Conservation (phyloP, 2,113 vertebrate species). For the Anthoscopus minutus region DNA sequence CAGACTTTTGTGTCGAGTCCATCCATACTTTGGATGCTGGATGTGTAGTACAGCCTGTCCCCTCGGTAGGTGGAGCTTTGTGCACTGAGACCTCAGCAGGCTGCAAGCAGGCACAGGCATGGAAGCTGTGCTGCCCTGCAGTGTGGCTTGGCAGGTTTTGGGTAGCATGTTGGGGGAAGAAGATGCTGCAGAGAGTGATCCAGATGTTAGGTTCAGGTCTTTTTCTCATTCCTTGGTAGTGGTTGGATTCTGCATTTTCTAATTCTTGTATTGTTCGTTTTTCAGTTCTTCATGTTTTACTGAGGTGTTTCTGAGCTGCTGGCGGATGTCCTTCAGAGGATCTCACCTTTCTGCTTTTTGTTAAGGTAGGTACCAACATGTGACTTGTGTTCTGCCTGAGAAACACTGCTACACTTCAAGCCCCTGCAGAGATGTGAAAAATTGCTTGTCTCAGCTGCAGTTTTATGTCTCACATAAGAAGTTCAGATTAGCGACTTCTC, state of each 20-base stretch:
- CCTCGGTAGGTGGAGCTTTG: constrained; percentile 9
- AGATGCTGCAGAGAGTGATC: not conserved
- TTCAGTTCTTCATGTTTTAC: not conserved
- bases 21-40: rapidly evolving
- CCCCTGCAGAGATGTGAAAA: not conserved
- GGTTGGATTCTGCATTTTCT: not conserved
- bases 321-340: not conserved
- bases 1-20: not conserved
- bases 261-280: not conserved
- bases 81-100: not conserved
- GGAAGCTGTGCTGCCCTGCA: not conserved
- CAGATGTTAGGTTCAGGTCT: not conserved
- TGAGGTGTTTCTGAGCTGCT: not conserved
- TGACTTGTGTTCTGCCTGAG: not conserved
- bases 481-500: not conserved
- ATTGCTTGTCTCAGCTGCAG: not conserved
- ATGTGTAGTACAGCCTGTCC: not conserved
- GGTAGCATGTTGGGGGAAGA: rapidly evolving
- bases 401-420: not conserved
- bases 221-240: not conserved
- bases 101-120: rapidly evolving
- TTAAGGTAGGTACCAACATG: not conserved
- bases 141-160: not conserved
- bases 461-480: not conserved
- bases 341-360: not conserved